phyloP scores from a whole-genome alignment of 2,888 invertebrate species.

The Laothoe populi region DNA sequence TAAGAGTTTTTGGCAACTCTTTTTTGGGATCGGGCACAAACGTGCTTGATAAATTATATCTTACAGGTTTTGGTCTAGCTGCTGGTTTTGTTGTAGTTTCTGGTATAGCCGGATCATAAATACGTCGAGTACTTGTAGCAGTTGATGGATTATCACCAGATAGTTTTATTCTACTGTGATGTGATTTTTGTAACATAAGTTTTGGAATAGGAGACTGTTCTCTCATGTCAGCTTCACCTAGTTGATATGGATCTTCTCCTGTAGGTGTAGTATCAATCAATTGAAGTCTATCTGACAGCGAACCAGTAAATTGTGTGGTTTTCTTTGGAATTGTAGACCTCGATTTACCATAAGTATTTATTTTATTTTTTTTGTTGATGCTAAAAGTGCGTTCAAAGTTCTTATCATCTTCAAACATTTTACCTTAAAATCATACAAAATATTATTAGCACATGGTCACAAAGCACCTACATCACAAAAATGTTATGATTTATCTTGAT shows the following conservation, averaged over 20 bases:
- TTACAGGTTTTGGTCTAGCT: constrained; percentile 47
- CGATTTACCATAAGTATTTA: constrained; percentile 68
- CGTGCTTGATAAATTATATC: constrained; percentile 52
- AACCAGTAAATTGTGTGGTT: constrained; percentile 62
- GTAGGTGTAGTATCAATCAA: constrained; percentile 76
- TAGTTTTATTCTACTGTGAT: constrained; percentile 56
- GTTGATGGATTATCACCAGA: constrained; percentile 49
- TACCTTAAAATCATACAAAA: constrained; percentile 49
- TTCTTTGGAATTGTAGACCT: constrained; percentile 50
- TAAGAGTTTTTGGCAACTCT: constrained; percentile 46
- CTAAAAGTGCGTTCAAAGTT: constrained; percentile 53
- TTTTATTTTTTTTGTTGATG: constrained; percentile 69
- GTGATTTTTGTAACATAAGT: constrained; percentile 72
- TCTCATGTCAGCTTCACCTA: constrained; percentile 76
- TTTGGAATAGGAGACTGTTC: constrained; percentile 80
- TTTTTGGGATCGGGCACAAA: constrained; percentile 51
- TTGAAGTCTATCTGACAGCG: constrained; percentile 68
- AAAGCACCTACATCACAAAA: background rate
- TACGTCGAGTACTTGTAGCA: constrained; percentile 49
- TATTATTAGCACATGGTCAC: background rate
- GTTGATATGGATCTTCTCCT: constrained; percentile 76
- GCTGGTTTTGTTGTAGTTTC: constrained; percentile 44
- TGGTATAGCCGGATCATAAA: constrained; percentile 57
- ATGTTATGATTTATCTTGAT: background rate
- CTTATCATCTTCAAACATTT: constrained; percentile 56